Evolutionary conservation across 2,113 vertebrate species (phyloP).

Genomic region (Pandion haliaetus): DNA sequence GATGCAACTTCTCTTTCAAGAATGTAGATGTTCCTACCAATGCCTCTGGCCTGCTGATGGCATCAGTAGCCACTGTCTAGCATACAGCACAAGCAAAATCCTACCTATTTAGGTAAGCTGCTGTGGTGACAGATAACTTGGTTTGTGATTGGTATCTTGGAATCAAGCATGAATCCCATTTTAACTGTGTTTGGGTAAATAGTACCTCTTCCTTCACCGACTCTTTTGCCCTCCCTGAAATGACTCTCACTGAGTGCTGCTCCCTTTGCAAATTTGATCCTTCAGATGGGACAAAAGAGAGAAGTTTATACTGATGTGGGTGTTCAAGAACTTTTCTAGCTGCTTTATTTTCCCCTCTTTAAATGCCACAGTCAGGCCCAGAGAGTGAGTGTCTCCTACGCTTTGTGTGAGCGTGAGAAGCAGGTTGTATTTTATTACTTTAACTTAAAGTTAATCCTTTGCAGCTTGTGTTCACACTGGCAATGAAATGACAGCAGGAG

Average conservation of each 20-base stretch:
- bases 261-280: not conserved
- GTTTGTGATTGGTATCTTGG: not conserved
- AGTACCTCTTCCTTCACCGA: not conserved
- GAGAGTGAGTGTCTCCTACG: not conserved
- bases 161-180: not conserved
- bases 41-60: not conserved
- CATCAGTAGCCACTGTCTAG: not conserved
- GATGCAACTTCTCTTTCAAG: not conserved
- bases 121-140: not conserved
- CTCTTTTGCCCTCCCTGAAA: not conserved
- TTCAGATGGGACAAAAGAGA: not conserved
- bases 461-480: constrained; percentile 14
- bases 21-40: not conserved
- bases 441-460: not conserved
- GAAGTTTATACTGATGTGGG: not conserved
- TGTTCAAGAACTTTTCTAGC: not conserved
- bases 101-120: not conserved
- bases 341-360: not conserved
- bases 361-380: not conserved
- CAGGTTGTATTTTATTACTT: constrained; percentile 15
- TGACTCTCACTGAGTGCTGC: not conserved
- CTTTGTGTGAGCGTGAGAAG: not conserved
- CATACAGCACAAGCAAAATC: not conserved
- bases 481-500: constrained; percentile 21
- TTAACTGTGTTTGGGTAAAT: not conserved